phyloP scores from a whole-genome alignment of 2,113 vertebrate species.

The Phoenicopterus ruber region DNA sequence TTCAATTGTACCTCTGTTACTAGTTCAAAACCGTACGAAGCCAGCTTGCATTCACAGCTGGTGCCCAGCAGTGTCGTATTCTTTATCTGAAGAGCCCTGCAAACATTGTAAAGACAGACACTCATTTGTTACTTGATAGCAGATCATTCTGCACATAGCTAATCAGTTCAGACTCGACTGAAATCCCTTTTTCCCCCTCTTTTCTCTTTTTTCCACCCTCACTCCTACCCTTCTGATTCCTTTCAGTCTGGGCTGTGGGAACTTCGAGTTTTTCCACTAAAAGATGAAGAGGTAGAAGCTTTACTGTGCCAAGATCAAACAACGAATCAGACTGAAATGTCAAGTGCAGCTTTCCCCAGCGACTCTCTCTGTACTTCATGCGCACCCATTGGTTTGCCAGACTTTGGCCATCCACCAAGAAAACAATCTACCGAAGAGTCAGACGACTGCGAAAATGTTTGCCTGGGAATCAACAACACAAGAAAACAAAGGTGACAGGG shows the following conservation, averaged over 20 bases:
- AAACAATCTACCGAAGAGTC: slow-evolving; percentile 37
- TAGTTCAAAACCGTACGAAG: background rate
- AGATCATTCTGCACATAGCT: slow-evolving; percentile 8
- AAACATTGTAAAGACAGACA: background rate
- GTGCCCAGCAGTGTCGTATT: background rate
- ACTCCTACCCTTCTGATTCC: slow-evolving; percentile 12
- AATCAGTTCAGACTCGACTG: slow-evolving; percentile 25
- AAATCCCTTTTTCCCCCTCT: background rate
- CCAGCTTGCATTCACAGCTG: background rate
- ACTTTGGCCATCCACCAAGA: slow-evolving; percentile 29
- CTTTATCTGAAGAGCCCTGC: slow-evolving; percentile 20
- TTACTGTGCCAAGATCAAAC: slow-evolving; percentile 66
- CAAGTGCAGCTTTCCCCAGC: slow-evolving; percentile 31
- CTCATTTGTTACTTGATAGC: background rate
- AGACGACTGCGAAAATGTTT: slow-evolving; percentile 49
- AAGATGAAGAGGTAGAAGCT: slow-evolving; percentile 67
- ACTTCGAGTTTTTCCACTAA: slow-evolving; percentile 74
- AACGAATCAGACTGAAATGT: slow-evolving; percentile 38
- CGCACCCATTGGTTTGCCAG: background rate
- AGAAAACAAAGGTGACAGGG: slow-evolving; percentile 77
- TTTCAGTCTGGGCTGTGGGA: slow-evolving; percentile 79
- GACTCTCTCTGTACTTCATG: slow-evolving; percentile 25
- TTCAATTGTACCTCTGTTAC: background rate
- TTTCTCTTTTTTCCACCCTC: background rate
- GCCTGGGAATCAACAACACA: slow-evolving; percentile 57